Evolutionary conservation across 2,888 invertebrate genomes (phyloP), one percentile per base, ranked within the genome.

Genomic region (Saturnia pavonia): DNA sequence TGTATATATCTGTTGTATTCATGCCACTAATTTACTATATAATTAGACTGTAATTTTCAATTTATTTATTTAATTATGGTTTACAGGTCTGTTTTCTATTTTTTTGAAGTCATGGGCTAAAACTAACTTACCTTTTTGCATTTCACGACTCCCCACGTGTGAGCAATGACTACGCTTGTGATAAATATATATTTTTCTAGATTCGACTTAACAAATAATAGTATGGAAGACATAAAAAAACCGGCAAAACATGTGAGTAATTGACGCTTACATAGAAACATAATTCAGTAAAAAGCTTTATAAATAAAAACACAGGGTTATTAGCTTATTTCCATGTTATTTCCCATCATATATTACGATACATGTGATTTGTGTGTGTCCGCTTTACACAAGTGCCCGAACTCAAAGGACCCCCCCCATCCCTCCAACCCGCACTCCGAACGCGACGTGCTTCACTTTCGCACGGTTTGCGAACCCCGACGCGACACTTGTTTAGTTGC

Each of bases 401-500:
- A 51, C 66, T 54, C 51, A 66, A 48, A 60, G 74, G 78, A 76
- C 76, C 74, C 66, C 76, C 74, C 75, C 75, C 76, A 75, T 74
- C 79, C 75, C 75, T 77, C 72, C 71, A 74, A 72, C 74, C 75
- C 74, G 72, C 80, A 71, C 66, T 73, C 45, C 57, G 73, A 72
- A 73, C 81, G 77, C 79, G 82, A 82, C 80, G 80, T 82, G 88
- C 89, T 89, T 91, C 92, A 92, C 92, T 93, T 92, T 92, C 93
- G 93, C 92, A 92, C 89, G 88, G 88, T 85, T 84, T 85, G 90
- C 89, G 90, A 88, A 88, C 89, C 88, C 87, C 85, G 89, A 82
- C 90, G 92, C 92, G 92, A 92, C 93, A 92, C 92, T 91, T 90
- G 88, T 91, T 89, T 92, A 92, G 92, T 93, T 92, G 92, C 92